A percentile compares a stretch with the other conserved stretches of the same genome.
Evolutionary conservation across 1,140 invertebrate species (phyloP).

Genomic region (Drosophila sechellia): DNA sequence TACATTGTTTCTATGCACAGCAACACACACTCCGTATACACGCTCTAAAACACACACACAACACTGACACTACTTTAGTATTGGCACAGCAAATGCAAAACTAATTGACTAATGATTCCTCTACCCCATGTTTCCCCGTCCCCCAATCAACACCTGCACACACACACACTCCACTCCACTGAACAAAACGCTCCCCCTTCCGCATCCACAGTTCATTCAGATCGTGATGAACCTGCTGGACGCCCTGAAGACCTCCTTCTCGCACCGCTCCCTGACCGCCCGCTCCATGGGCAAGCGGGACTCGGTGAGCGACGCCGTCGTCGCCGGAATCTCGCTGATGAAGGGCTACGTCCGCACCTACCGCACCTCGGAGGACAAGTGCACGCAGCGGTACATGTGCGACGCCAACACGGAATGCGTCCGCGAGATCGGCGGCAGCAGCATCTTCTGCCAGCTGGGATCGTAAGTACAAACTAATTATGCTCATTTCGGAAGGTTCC

Average conservation of each 20-base stretch:
- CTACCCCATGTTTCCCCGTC: slow-evolving; percentile 8
- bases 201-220: slow-evolving; percentile 93
- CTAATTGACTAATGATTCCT: slow-evolving; percentile 77
- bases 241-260: slow-evolving; percentile 95
- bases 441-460: slow-evolving; percentile 96
- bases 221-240: slow-evolving; percentile 95
- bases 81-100: slow-evolving; percentile 72
- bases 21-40: slow-evolving; percentile 36
- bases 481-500: too few relatives aligned
- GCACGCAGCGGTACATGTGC: slow-evolving; percentile 93
- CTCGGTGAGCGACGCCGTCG: slow-evolving; percentile 92
- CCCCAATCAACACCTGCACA: slow-evolving; percentile 25
- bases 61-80: slow-evolving; percentile 31
- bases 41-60: slow-evolving; percentile 24
- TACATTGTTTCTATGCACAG: slow-evolving; percentile 57
- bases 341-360: slow-evolving; percentile 95
- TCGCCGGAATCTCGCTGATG: slow-evolving; percentile 93
- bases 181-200: slow-evolving; percentile 61
- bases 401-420: slow-evolving; percentile 95
- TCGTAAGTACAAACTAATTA: slow-evolving; percentile 89
- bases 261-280: slow-evolving; percentile 92
- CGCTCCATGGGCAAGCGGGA: slow-evolving; percentile 93
- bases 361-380: slow-evolving; percentile 91
- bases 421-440: slow-evolving; percentile 92
- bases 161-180: slow-evolving; percentile 44